These are phyloP conservation scores for Macaria liturata DNA, from an alignment of 2,888 invertebrate species.

Conservation along the genomic window DNA sequence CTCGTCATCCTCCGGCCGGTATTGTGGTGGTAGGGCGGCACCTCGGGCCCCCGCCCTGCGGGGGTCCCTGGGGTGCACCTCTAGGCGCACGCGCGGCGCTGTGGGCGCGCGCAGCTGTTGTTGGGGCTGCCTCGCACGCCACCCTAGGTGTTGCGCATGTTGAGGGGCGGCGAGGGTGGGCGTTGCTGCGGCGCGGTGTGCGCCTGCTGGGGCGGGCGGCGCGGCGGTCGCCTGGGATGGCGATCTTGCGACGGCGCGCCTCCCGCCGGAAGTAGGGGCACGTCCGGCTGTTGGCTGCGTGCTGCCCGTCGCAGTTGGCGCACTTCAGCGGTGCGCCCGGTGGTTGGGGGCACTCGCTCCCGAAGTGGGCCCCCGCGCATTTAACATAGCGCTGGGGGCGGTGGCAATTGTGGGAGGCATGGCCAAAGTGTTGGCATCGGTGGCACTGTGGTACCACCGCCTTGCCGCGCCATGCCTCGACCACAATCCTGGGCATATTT, in stretches of 20 bases:
- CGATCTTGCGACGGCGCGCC: neutral
- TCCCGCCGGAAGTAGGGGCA: neutral
- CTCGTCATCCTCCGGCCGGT: no score
- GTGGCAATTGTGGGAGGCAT: neutral
- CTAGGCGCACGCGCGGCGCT: no score
- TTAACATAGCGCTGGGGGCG: neutral
- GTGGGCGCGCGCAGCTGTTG: no score
- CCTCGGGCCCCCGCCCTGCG: no score
- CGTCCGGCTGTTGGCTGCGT: neutral
- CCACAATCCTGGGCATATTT: neutral
- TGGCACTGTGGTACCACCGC: neutral
- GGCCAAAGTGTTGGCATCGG: slow-evolving; percentile 13
- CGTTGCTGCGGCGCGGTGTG: no score
- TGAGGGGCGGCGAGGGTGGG: no score
- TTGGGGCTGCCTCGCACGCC: no score
- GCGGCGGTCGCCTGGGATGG: no score
- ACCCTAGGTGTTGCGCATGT: no score
- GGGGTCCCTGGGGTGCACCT: no score
- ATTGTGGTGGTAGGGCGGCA: no score
- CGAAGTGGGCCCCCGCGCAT: neutral
- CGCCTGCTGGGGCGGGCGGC: slow-evolving; percentile 36
- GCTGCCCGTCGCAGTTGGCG: slow-evolving; percentile 1
- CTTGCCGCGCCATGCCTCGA: neutral
- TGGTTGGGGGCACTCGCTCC: neutral
- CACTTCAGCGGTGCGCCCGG: neutral